Percentiles rank a stretch among this genome's conserved stretches.
Evolutionary conservation across 1,140 invertebrate species (phyloP).

Genomic region (Diachasmimorpha longicaudata): DNA sequence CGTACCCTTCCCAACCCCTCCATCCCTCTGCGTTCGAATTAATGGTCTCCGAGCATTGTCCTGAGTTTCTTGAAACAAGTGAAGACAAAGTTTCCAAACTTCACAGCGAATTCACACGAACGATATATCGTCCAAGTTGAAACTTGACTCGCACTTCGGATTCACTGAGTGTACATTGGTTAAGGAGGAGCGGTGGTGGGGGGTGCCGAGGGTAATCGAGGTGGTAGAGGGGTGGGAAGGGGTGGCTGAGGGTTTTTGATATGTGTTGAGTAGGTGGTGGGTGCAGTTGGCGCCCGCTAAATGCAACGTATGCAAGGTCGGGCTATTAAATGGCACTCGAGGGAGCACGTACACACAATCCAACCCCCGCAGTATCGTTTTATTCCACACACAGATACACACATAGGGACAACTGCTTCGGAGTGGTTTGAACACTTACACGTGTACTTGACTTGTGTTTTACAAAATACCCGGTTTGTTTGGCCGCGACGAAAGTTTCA

Average conservation of each 20-base stretch:
- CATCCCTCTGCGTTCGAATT: constrained; percentile 24
- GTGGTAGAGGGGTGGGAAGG: neutral
- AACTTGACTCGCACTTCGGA: constrained; percentile 15
- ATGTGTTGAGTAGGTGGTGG: constrained; percentile 5
- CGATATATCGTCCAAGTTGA: constrained; percentile 27
- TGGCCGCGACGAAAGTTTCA: constrained; percentile 4
- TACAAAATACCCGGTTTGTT: constrained; percentile 4
- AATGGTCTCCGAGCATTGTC: constrained; percentile 34
- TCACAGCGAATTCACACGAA: constrained; percentile 17
- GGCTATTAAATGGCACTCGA: constrained; percentile 20
- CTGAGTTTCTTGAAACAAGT: constrained; percentile 31
- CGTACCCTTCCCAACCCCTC: too few species aligned
- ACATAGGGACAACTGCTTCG: neutral
- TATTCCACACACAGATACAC: neutral
- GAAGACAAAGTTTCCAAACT: constrained; percentile 24
- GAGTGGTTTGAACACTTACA: neutral
- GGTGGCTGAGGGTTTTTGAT: neutral
- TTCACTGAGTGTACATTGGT: neutral
- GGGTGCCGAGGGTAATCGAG: too few species aligned
- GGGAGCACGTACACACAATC: neutral
- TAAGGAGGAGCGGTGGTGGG: neutral
- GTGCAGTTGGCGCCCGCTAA: constrained; percentile 15
- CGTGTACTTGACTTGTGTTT: constrained; percentile 2
- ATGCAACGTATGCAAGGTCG: constrained; percentile 29
- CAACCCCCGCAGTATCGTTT: neutral